These are phyloP conservation scores for Dicyrtoma fusca DNA, from an alignment of 2,888 invertebrate genomes.

Conservation along the genomic window DNA sequence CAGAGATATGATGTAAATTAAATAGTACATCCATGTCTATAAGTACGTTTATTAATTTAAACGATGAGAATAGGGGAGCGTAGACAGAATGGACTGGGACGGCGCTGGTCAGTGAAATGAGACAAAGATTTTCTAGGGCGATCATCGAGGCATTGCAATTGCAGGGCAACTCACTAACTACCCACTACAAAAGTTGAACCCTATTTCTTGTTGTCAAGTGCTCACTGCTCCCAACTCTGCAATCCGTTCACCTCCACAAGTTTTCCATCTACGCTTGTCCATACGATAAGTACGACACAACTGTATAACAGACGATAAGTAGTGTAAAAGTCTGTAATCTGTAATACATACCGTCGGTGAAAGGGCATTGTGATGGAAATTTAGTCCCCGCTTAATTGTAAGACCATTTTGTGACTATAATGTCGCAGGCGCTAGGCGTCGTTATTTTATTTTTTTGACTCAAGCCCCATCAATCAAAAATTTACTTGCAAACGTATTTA, in stretches of 20 bases:
- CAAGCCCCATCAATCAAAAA: too few species aligned
- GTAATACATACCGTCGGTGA: not conserved
- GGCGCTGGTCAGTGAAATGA: constrained; percentile 28
- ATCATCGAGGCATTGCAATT: constrained; percentile 21
- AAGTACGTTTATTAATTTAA: too few species aligned
- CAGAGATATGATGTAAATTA: not conserved
- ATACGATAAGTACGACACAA: not conserved
- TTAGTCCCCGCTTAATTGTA: too few species aligned
- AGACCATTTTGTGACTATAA: too few species aligned
- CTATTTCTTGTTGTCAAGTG: constrained; percentile 18
- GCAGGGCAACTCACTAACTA: not conserved
- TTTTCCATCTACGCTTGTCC: not conserved
- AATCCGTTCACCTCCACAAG: not conserved
- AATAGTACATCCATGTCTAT: too few species aligned
- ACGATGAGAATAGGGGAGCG: too few species aligned
- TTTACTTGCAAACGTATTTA: too few species aligned
- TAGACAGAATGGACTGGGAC: not conserved
- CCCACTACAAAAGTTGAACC: not conserved
- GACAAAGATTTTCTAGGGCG: constrained; percentile 30
- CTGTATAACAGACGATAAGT: not conserved
- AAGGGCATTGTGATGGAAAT: too few species aligned
- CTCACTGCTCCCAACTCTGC: too few species aligned
- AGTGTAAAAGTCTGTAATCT: not conserved
- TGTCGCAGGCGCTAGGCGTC: too few species aligned
- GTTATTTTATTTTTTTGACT: too few species aligned